A percentile compares a stretch with the other conserved stretches of the same genome.
Conservation (phyloP, 2,113 vertebrate genomes). For the Pseudorasbora parva region DNA sequence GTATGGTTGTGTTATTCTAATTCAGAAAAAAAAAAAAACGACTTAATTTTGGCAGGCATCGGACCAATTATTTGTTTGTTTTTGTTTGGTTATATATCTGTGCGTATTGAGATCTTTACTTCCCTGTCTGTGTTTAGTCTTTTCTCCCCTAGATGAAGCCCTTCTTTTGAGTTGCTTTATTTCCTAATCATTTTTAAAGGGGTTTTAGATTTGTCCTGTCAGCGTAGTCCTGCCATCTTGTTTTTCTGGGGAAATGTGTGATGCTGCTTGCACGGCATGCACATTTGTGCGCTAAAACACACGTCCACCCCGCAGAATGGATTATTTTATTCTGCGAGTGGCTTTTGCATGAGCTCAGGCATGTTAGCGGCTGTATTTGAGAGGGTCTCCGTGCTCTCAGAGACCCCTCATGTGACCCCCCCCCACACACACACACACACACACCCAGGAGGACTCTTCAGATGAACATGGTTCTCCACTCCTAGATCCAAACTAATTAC, state of each 20-base stretch:
- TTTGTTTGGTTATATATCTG: constrained; percentile 48
- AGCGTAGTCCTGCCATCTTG: constrained; percentile 25
- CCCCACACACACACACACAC: too few relatives aligned
- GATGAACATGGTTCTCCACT: not conserved
- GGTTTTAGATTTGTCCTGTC: constrained; percentile 4
- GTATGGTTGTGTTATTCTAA: constrained; percentile 70
- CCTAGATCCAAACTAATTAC: constrained; percentile 22
- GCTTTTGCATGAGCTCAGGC: constrained; percentile 55
- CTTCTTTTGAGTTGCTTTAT: constrained; percentile 31
- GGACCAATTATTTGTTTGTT: constrained; percentile 77
- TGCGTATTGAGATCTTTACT: constrained; percentile 44
- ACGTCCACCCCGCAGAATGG: constrained; percentile 46
- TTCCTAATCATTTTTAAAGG: constrained; percentile 23
- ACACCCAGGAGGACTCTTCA: constrained; percentile 23
- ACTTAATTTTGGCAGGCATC: constrained; percentile 71
- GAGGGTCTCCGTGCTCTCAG: constrained; percentile 41
- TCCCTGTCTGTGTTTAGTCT: constrained; percentile 26
- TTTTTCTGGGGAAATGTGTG: constrained; percentile 45
- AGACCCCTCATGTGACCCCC: constrained; percentile 3
- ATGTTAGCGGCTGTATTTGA: constrained; percentile 40
- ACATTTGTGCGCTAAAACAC: constrained; percentile 21
- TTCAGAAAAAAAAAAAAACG: constrained; percentile 42
- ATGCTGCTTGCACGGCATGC: constrained; percentile 54
- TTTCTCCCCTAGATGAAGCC: not conserved
- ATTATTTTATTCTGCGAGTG: constrained; percentile 29